These are phyloP conservation scores for Pampus argenteus DNA, from an alignment of 2,797 vertebrate genomes.

Conservation along the genomic window DNA sequence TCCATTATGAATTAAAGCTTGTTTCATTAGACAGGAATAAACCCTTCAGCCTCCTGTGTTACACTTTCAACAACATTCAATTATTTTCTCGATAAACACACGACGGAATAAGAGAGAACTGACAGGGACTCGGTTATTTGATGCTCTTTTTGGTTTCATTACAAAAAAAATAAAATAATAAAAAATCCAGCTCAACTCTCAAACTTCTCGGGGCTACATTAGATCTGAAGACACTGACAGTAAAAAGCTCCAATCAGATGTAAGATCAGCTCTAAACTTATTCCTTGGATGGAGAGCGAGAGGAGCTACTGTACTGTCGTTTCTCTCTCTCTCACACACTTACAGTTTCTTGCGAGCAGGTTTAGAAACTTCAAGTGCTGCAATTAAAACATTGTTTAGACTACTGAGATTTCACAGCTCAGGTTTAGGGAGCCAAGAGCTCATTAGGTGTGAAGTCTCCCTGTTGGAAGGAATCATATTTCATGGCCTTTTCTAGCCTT, in stretches of 20 bases:
- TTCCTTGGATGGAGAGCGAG: slow-evolving; percentile 12
- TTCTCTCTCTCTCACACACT: slow-evolving; percentile 33
- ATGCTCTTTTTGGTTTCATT: slow-evolving; percentile 20
- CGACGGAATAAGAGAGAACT: slow-evolving; percentile 10
- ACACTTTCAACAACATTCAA: slow-evolving; percentile 29
- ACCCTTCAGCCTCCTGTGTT: slow-evolving; percentile 3
- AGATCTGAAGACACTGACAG: slow-evolving; percentile 48
- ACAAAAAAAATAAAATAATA: too few relatives aligned
- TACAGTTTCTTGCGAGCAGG: slow-evolving; percentile 17
- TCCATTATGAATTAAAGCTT: slow-evolving; percentile 13
- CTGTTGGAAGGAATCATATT: slow-evolving; percentile 6
- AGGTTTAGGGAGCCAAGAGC: slow-evolving; percentile 6
- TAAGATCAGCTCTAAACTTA: slow-evolving; percentile 25
- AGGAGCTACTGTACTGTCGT: slow-evolving; percentile 20
- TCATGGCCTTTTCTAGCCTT: not conserved
- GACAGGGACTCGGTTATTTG: not conserved
- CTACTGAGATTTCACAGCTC: slow-evolving; percentile 52
- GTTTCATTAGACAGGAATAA: slow-evolving; percentile 29
- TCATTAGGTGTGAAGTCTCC: slow-evolving; percentile 41
- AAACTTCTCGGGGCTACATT: slow-evolving; percentile 33
- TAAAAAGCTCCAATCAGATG: slow-evolving; percentile 31
- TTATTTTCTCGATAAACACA: slow-evolving; percentile 30
- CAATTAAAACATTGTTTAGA: slow-evolving; percentile 67
- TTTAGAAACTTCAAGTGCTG: slow-evolving; percentile 42
- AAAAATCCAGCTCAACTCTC: slow-evolving; percentile 16